phyloP scores from a whole-genome alignment of 2,113 vertebrate species.

The Cepphus grylle region DNA sequence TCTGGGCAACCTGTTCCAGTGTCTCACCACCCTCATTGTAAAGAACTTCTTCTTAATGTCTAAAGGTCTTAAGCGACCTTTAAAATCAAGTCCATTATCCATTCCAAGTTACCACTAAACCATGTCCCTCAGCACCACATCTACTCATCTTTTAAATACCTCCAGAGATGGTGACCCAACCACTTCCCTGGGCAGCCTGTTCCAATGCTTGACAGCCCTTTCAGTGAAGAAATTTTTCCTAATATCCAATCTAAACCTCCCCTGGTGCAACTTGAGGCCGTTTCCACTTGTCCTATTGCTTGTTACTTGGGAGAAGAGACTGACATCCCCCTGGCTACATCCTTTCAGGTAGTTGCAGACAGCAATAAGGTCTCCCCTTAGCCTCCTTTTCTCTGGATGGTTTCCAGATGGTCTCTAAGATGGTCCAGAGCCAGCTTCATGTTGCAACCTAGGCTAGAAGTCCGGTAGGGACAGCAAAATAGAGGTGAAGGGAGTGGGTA shows the following conservation, averaged over 20 bases:
- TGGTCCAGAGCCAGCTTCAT: neutral
- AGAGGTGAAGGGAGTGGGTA: neutral
- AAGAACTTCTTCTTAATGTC: too few relatives aligned
- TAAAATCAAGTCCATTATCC: neutral
- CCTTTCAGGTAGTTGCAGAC: neutral
- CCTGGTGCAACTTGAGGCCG: neutral
- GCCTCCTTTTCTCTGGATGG: neutral
- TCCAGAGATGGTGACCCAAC: neutral
- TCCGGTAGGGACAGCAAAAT: neutral
- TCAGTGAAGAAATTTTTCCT: neutral
- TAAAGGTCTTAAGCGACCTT: neutral
- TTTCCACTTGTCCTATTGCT: neutral
- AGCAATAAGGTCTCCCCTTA: neutral
- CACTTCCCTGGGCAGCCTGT: neutral
- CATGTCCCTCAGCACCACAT: neutral
- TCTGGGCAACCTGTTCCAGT: too few relatives aligned
- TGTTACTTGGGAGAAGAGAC: neutral
- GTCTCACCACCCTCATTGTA: too few relatives aligned
- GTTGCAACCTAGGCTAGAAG: neutral
- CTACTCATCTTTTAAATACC: neutral
- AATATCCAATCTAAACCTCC: neutral
- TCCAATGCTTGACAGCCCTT: neutral
- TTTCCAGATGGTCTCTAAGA: neutral
- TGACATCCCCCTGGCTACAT: neutral
- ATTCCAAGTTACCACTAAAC: neutral